Conservation (phyloP, 1,140 invertebrate genomes). For the Triops longicaudatus region DNA sequence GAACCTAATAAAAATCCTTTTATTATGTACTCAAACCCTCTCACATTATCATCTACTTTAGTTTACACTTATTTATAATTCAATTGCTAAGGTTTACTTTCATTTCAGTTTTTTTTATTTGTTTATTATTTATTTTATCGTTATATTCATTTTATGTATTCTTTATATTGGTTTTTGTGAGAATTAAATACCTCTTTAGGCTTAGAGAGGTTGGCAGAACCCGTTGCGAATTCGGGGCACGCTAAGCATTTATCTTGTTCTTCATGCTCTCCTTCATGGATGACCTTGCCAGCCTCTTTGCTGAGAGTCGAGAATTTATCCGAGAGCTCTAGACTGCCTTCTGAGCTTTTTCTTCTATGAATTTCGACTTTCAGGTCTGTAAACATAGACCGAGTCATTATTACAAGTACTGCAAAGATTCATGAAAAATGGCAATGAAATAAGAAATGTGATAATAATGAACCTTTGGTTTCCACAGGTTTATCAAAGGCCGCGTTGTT, state of each 20-base stretch:
- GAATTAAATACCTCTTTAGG: not conserved
- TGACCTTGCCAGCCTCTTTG: not conserved
- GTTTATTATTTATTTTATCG: no score
- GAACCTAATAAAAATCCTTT: not conserved
- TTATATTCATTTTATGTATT: no score
- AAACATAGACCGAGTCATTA: conserved; percentile 34
- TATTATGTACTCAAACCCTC: no score
- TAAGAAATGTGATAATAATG: not conserved
- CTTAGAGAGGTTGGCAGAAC: not conserved
- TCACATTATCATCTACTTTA: no score
- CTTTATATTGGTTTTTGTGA: no score
- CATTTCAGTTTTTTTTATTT: no score
- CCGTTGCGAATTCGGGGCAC: not conserved
- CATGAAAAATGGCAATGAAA: no score
- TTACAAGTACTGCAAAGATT: not conserved
- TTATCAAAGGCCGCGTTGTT: not conserved
- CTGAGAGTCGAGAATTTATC: not conserved
- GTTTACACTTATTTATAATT: no score
- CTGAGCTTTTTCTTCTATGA: conserved; percentile 80
- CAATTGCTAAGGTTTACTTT: no score
- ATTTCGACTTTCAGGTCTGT: conserved; percentile 83
- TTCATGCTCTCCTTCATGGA: not conserved
- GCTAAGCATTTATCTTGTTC: not conserved
- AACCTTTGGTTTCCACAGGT: not conserved
- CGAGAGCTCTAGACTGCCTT: conserved; percentile 50